A percentile compares a stretch with the other conserved stretches of the same genome.
Conservation (phyloP, 2,113 vertebrate species). For the Labeo catla region DNA sequence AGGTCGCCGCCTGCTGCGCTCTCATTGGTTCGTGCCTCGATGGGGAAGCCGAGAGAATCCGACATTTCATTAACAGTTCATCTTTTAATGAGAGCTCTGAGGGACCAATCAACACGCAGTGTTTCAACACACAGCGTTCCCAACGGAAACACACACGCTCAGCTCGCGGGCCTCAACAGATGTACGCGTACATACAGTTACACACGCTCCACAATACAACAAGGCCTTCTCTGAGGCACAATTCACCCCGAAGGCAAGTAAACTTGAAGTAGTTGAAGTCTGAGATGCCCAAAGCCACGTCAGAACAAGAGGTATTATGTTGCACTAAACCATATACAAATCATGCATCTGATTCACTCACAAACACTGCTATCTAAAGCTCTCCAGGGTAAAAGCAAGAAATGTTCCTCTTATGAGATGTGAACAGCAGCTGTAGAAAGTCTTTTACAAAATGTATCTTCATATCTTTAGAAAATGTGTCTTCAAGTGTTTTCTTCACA, state of each 20-base stretch:
- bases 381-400: background rate
- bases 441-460: background rate
- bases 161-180: slow-evolving; percentile 20
- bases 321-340: background rate
- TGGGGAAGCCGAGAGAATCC: slow-evolving; percentile 56
- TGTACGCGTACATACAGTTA: slow-evolving; percentile 30
- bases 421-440: background rate
- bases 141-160: slow-evolving; percentile 19
- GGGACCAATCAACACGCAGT: slow-evolving; percentile 61
- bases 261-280: background rate
- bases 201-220: background rate
- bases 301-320: background rate
- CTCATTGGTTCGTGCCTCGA: slow-evolving; percentile 52
- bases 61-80: slow-evolving; percentile 56
- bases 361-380: background rate
- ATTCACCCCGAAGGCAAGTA: background rate
- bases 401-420: background rate
- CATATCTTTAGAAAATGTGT: background rate
- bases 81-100: slow-evolving; percentile 62
- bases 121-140: slow-evolving; percentile 25
- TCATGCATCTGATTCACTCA: background rate
- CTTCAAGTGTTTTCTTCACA: background rate
- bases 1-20: slow-evolving; percentile 27
- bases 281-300: background rate
- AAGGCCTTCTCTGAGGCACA: background rate